Evolutionary conservation across 2,888 invertebrate species (phyloP), one percentile per base, ranked within the genome.

Genomic region (Thera obeliscata): DNA sequence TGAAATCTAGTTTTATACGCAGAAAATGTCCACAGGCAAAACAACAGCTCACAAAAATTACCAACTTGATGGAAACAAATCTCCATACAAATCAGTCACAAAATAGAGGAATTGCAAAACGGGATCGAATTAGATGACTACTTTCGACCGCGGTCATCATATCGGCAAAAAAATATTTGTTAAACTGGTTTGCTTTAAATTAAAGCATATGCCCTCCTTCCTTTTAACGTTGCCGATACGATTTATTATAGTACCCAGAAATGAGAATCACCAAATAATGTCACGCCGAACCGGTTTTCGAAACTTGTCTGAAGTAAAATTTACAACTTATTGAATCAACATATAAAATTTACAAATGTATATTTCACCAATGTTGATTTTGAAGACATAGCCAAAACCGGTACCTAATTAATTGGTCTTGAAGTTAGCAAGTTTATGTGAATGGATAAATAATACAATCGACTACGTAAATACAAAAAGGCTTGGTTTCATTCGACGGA

Each of bases 261-360:
- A 41, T 49, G 52, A 71, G 64, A 75, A 72, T 72, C 61, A 70
- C 41, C 72, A 55, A 58, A 41, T 60, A 61, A 70, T 71, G 59
- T 73, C 64, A 72, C 64, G 61, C 67, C 64, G 56, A 64, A 77
- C 74, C 74, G 75, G 76, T 78, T 33, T 78, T 12, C 36, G 61
- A 63, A 64, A 56, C 64, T 52, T 65, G 71, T 70, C 66, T 73
- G 70, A 75, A 79, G 76, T 74, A 64, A 63, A 72, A 77, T 75
- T 66, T 59, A 57, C 22, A 9, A 64, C 58, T 56, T 46, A 11
- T 58, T n/a, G n/a, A n/a, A n/a, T n/a, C n/a, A n/a, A n/a, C n/a
- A n/a, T n/a, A n/a, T 22, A 22, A 22, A 22, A 22, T 22, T 22
- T 22, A 22, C 22, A n/a, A n/a, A n/a, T n/a, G n/a, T 63, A 54